These are phyloP conservation scores for Zapus hudsonius DNA, from an alignment of 2,113 vertebrate genomes.

Conservation along the genomic window DNA sequence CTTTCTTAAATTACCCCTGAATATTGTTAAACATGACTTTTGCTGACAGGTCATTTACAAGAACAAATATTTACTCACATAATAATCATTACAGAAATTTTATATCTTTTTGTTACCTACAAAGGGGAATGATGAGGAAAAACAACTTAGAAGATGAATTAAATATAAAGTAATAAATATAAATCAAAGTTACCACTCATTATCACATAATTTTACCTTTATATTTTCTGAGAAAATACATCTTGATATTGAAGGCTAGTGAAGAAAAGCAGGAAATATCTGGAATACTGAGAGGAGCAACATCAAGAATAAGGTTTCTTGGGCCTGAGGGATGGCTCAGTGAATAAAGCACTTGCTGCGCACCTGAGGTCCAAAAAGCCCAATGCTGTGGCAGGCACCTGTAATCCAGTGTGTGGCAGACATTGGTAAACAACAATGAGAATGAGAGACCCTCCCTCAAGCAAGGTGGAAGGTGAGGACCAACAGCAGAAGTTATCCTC, in stretches of 20 bases:
- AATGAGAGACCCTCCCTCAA: too few species aligned
- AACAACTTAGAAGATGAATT: slow-evolving; percentile 71
- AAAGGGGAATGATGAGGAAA: slow-evolving; percentile 54
- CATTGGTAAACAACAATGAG: too few species aligned
- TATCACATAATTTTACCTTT: slow-evolving; percentile 52
- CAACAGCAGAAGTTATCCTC: too few species aligned
- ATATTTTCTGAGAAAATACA: slow-evolving; percentile 57
- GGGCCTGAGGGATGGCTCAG: too few species aligned
- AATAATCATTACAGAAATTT: slow-evolving; percentile 19
- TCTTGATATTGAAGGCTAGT: neutral
- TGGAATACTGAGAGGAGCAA: neutral
- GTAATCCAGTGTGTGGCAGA: too few species aligned
- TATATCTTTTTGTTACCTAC: neutral
- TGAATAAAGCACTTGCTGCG: too few species aligned
- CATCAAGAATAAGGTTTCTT: neutral
- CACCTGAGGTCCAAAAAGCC: too few species aligned
- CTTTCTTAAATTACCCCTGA: slow-evolving; percentile 59
- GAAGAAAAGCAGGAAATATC: neutral
- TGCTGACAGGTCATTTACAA: slow-evolving; percentile 40
- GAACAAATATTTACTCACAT: slow-evolving; percentile 48
- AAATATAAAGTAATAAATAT: slow-evolving; percentile 43
- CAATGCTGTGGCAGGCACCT: too few species aligned
- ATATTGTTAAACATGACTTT: slow-evolving; percentile 16
- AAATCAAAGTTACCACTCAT: slow-evolving; percentile 37
- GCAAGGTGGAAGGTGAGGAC: too few species aligned